Percentiles rank a stretch among this genome's conserved stretches.
Evolutionary conservation across 2,888 invertebrate species (phyloP).

Genomic region (Agrotis ipsilon): DNA sequence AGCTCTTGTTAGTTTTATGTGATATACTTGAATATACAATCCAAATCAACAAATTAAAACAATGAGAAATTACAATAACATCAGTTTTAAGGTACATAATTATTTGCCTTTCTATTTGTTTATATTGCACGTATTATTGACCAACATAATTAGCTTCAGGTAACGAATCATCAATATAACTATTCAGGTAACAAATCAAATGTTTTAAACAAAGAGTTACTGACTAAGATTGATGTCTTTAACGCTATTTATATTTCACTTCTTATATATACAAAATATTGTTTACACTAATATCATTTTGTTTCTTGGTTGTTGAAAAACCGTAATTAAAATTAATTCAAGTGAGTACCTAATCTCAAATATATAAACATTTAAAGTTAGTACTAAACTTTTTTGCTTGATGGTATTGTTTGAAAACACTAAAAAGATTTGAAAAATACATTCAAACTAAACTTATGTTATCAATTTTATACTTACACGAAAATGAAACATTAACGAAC

Average conservation of each 20-base stretch:
- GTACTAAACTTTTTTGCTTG: constrained; percentile 27
- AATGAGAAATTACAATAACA: too few species aligned
- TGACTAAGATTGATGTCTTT: neutral
- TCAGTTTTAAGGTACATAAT: neutral
- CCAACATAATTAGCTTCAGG: neutral
- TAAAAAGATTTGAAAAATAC: neutral
- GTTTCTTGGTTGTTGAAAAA: neutral
- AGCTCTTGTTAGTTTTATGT: neutral
- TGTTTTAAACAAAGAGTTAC: constrained; percentile 9
- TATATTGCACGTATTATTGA: neutral
- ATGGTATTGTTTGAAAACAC: constrained; percentile 9
- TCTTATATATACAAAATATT: too few species aligned
- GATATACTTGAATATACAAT: neutral
- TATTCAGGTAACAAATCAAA: neutral
- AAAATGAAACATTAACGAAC: constrained; percentile 69
- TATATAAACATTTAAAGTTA: constrained; percentile 10
- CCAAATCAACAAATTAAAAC: neutral
- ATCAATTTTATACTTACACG: constrained; percentile 69
- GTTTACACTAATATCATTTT: too few species aligned
- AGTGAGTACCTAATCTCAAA: neutral
- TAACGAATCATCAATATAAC: neutral
- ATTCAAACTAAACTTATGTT: constrained; percentile 28
- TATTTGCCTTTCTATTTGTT: too few species aligned
- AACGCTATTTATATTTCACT: neutral
- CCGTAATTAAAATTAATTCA: neutral